phyloP scores from a whole-genome alignment of 2,888 invertebrate species.

The Carabus problematicus region DNA sequence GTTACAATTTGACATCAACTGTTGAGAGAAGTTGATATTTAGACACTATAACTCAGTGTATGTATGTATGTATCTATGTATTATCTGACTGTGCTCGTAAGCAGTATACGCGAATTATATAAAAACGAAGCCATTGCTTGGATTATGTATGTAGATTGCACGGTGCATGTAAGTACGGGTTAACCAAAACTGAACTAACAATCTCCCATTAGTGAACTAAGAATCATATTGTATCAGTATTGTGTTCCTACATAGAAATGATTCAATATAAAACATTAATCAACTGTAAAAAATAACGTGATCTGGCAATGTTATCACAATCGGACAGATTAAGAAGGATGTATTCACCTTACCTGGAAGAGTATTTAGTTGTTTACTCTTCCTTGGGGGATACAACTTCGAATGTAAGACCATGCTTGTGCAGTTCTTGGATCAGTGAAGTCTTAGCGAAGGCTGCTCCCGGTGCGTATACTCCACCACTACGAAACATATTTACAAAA shows the following conservation, averaged over 20 bases:
- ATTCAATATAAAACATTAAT: background rate
- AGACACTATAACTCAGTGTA: background rate
- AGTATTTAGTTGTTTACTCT: slow-evolving; percentile 9
- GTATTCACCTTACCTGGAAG: background rate
- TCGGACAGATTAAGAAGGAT: background rate
- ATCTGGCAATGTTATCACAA: slow-evolving; percentile 18
- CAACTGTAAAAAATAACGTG: background rate
- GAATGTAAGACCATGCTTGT: slow-evolving; percentile 58
- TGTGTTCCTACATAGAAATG: background rate
- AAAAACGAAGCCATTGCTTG: background rate
- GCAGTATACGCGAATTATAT: background rate
- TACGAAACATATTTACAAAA: slow-evolving; percentile 57
- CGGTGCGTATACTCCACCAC: slow-evolving; percentile 88
- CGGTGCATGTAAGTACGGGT: background rate
- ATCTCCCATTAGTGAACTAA: background rate
- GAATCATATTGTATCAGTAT: background rate
- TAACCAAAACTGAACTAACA: background rate
- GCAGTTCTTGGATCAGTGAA: slow-evolving; percentile 74
- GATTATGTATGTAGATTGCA: background rate
- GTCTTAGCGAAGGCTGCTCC: slow-evolving; percentile 87
- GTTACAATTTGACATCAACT: background rate
- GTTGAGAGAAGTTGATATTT: background rate
- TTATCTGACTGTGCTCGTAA: too few species aligned
- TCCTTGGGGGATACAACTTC: slow-evolving; percentile 29
- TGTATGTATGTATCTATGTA: background rate